A percentile compares a stretch with the other conserved stretches of the same genome.
phyloP scores from a whole-genome alignment of 35 echinoderm and acorn worm species.

The Chiridota heheva region DNA sequence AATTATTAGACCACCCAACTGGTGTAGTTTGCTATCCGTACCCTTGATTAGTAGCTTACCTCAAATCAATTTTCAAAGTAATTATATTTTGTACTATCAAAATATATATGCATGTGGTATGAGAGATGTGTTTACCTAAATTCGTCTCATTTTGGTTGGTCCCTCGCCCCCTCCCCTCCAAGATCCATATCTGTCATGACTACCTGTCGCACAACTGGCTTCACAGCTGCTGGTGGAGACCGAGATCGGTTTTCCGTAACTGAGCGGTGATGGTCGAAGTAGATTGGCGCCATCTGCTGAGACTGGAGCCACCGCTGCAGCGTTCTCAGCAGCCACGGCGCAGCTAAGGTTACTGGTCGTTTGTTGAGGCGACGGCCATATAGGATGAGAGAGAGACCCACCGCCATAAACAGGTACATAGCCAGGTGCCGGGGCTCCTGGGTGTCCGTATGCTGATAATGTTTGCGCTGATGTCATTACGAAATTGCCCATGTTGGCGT shows the following conservation, averaged over 20 bases:
- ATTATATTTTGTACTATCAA: not conserved
- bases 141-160: too few species aligned
- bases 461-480: constrained; percentile 72
- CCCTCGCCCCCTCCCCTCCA: too few species aligned
- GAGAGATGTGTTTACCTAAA: too few species aligned
- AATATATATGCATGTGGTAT: not conserved
- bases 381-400: constrained; percentile 68
- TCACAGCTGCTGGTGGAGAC: constrained; percentile 31
- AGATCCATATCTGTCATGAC: not conserved
- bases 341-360: constrained; percentile 78
- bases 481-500: constrained; percentile 75
- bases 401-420: constrained; percentile 85
- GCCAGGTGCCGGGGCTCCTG: constrained; percentile 66
- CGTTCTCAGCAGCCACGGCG: constrained; percentile 59
- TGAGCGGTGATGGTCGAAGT: constrained; percentile 74
- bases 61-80: not conserved
- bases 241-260: constrained; percentile 52
- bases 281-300: constrained; percentile 77
- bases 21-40: not conserved
- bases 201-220: constrained; percentile 42
- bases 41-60: not conserved
- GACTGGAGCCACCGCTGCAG: constrained; percentile 53
- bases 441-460: constrained; percentile 66
- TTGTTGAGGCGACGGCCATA: constrained; percentile 58
- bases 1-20: not conserved